Evolutionary conservation across 2,888 invertebrate genomes (phyloP).

Genomic region (Lochmaea capreae): DNA sequence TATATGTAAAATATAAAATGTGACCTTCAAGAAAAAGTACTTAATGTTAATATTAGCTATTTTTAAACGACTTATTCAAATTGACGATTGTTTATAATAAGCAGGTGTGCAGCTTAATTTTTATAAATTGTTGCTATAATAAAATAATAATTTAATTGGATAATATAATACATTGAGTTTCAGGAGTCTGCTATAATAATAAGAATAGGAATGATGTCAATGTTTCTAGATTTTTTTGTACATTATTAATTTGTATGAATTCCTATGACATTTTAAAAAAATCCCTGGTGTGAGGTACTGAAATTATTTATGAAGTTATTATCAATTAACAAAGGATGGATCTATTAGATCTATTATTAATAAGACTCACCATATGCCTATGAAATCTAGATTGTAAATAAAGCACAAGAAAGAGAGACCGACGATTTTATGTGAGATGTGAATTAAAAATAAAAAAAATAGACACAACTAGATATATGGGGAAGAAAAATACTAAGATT

Average conservation of each 20-base stretch:
- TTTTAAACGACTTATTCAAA: conserved; percentile 43
- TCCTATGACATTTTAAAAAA: not conserved
- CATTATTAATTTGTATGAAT: not conserved
- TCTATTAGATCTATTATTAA: too few species aligned
- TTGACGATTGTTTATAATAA: conserved; percentile 45
- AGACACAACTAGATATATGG: too few species aligned
- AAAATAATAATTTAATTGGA: conserved; percentile 42
- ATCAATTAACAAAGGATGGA: too few species aligned
- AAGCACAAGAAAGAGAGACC: too few species aligned
- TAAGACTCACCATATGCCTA: too few species aligned
- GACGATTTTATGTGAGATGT: too few species aligned
- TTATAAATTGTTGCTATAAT: conserved; percentile 37
- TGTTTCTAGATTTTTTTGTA: not conserved
- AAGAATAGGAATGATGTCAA: conserved; percentile 30
- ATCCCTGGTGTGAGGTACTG: not conserved
- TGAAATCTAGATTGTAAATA: too few species aligned
- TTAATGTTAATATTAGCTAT: conserved; percentile 44
- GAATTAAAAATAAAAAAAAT: too few species aligned
- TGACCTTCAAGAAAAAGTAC: conserved; percentile 43
- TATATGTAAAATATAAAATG: conserved; percentile 25
- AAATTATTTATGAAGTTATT: too few species aligned
- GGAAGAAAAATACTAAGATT: too few species aligned
- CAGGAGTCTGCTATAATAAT: not conserved
- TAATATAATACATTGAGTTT: conserved; percentile 21
- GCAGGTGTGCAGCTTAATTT: conserved; percentile 46